phyloP scores from a whole-genome alignment of 2,888 invertebrate genomes.

The Bugulina stolonifera region DNA sequence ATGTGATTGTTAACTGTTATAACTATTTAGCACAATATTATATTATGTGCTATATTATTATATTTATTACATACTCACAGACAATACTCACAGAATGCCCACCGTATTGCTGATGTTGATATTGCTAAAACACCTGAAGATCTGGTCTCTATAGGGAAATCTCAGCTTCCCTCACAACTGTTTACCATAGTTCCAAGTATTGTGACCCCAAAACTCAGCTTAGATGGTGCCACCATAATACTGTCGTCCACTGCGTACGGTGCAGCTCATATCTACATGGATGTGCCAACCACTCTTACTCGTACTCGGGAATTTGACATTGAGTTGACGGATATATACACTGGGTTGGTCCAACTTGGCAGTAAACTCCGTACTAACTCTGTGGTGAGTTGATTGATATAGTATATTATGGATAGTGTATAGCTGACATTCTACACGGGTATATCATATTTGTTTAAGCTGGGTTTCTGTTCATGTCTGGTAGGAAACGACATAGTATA shows the following conservation, averaged over 20 bases:
- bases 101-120: slow-evolving; percentile 35
- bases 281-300: not conserved
- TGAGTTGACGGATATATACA: not conserved
- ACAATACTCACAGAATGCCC: not conserved
- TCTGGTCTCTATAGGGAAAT: slow-evolving; percentile 38
- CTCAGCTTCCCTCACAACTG: not conserved
- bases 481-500: too few relatives aligned
- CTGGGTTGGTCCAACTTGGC: not conserved
- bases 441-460: too few relatives aligned
- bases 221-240: not conserved
- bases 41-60: too few relatives aligned
- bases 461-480: too few relatives aligned
- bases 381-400: not conserved
- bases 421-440: too few relatives aligned
- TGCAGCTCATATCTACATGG: not conserved
- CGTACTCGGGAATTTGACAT: not conserved
- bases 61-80: not conserved
- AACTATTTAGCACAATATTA: too few relatives aligned
- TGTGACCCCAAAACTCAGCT: not conserved
- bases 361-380: slow-evolving; percentile 23
- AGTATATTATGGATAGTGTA: slow-evolving; percentile 1
- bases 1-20: too few relatives aligned
- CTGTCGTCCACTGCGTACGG: not conserved
- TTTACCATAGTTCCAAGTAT: slow-evolving; percentile 5
- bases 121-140: slow-evolving; percentile 43